Percentiles rank a stretch among this genome's conserved stretches.
Conservation (phyloP, 2,113 vertebrate genomes). For the Porphyrio hochstetteri region DNA sequence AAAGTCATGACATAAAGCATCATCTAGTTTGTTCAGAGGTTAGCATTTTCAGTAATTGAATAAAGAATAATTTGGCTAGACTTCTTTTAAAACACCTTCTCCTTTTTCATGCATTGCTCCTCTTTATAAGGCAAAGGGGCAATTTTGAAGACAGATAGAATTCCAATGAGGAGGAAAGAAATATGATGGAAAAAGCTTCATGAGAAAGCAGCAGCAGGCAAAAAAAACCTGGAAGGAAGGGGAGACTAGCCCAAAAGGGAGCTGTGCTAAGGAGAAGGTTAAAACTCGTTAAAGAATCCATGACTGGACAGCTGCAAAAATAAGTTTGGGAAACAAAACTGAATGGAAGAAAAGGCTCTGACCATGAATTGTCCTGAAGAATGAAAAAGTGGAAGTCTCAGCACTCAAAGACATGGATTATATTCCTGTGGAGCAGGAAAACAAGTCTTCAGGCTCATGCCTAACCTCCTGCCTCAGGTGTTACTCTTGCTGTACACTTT, state of each 20-base stretch:
- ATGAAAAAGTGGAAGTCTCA: neutral
- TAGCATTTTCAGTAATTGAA: neutral
- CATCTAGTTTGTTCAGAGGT: neutral
- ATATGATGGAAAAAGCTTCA: neutral
- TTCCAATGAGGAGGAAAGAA: neutral
- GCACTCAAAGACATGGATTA: neutral
- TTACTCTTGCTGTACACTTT: neutral
- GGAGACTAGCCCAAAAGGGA: neutral
- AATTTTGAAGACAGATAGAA: neutral
- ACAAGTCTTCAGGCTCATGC: neutral
- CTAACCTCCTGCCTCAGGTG: neutral
- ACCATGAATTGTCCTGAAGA: neutral
- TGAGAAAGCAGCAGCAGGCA: neutral
- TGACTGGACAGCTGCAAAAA: neutral
- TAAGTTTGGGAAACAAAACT: neutral
- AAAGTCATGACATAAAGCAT: neutral
- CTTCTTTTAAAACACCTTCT: neutral
- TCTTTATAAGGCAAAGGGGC: neutral
- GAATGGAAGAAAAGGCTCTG: neutral
- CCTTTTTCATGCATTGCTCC: neutral
- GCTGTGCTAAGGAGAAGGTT: neutral
- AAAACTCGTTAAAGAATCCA: neutral
- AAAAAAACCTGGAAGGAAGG: neutral
- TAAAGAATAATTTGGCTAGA: neutral
- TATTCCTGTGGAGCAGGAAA: neutral